Evolutionary conservation across 1,140 invertebrate genomes (phyloP).

Genomic region (Drosophila parvula): DNA sequence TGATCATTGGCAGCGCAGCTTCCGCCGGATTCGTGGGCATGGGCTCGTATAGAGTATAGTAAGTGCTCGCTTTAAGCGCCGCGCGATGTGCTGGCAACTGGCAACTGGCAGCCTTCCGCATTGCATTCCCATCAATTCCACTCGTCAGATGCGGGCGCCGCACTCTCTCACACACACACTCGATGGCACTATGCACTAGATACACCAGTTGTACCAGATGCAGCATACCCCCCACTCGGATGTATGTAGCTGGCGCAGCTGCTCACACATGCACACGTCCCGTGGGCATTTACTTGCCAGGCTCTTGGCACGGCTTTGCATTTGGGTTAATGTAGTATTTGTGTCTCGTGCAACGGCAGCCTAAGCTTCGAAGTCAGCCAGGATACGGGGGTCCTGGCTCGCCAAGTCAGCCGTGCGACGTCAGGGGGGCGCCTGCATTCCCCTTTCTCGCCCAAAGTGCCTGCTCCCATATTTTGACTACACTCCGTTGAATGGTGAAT

Average conservation of each 20-base stretch:
- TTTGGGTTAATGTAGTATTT: conserved; percentile 82
- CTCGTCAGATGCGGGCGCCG: conserved; percentile 45
- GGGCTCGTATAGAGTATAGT: conserved; percentile 5
- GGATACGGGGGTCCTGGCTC: conserved; percentile 14
- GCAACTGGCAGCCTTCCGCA: conserved; percentile 42
- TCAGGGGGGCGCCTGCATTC: neutral
- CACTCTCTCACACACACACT: conserved; percentile 15
- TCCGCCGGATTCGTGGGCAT: conserved; percentile 23
- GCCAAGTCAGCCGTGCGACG: conserved; percentile 6
- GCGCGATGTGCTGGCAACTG: conserved; percentile 26
- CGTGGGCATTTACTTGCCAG: conserved; percentile 69
- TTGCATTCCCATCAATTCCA: conserved; percentile 47
- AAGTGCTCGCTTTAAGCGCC: conserved; percentile 40
- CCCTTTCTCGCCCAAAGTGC: neutral
- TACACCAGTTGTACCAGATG: conserved; percentile 8
- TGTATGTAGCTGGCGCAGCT: conserved; percentile 5
- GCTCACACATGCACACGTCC: conserved; percentile 53
- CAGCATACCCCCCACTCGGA: conserved; percentile 1
- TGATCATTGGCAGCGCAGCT: conserved; percentile 29
- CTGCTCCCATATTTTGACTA: conserved; percentile 31
- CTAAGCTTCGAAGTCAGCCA: conserved; percentile 32
- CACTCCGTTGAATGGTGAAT: neutral
- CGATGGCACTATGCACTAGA: neutral
- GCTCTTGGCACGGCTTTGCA: conserved; percentile 78
- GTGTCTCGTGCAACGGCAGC: conserved; percentile 59